Base-by-base conservation (phyloP, 1,140 invertebrate genomes). In the Stegodyphus mimosarum region DNA sequence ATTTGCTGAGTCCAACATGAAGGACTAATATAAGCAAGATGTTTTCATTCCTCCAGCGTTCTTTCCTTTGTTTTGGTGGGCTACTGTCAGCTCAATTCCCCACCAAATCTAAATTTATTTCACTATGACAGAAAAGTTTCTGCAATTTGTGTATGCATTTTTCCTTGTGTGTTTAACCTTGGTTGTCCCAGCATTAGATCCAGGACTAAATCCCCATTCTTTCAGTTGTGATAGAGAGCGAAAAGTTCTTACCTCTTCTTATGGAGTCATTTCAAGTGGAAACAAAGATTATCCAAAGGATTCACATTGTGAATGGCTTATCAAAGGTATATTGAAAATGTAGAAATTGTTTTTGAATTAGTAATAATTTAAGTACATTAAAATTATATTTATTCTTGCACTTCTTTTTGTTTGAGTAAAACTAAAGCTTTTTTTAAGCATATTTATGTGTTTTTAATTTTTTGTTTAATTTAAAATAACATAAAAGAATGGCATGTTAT, bases 251-350 rank as follows among this genome's bases (percentile, higher is more conserved):
- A 89, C 88, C 15, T 88, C 80, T 10, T 83, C 88, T 6, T 95
- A 93, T 92, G 96, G 96, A n/a, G 92, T 95, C 67, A 96, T 98
- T 86, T 95, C 94, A 77, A 96, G 97, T 93, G 97, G 96, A n/a
- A 95, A 95, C 18, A 92, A 93, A 86, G 96, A 97, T 90, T 98
- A 98, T 89, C 96, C 95, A 71, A 94, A 96, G 90, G 95, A 97
- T 90, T 96, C 96, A 76, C 95, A 98, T 89, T 98, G 97, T 91
- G 96, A 98, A 93, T 98, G 97, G 97, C 93, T 98, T 60, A 98
- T 98, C 88, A 95, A 95, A 93, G 94, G 94, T 95, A 90, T 89
- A 89, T 88, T 33, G 90, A 89, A 89, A 88, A 60, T 60, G 74
- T 17, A 81, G 60, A 33, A 66, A 70, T 64, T 17, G 78, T 51